These are phyloP conservation scores for Hemibagrus wyckioides DNA, from an alignment of 2,113 vertebrate genomes.

Conservation along the genomic window DNA sequence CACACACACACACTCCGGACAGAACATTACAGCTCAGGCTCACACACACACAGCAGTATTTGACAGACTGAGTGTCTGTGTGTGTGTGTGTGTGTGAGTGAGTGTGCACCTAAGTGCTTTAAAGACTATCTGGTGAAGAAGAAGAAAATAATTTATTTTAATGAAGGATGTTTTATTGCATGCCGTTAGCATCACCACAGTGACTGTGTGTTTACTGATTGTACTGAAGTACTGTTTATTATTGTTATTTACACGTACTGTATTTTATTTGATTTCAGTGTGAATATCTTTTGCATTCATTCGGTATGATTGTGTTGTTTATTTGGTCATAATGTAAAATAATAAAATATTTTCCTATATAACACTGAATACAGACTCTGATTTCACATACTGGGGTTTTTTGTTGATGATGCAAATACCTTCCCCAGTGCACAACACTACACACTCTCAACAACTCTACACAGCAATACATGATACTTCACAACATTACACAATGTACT, in stretches of 20 bases:
- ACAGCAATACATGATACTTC: not conserved
- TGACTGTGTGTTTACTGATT: not conserved
- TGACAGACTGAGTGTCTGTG: not conserved
- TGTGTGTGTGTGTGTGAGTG: not conserved
- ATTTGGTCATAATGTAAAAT: not conserved
- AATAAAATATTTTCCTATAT: slow-evolving; percentile 41
- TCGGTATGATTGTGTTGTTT: not conserved
- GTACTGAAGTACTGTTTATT: not conserved
- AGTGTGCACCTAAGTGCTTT: not conserved
- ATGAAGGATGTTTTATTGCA: not conserved
- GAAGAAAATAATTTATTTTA: not conserved
- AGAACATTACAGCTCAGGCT: not conserved
- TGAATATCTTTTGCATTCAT: not conserved
- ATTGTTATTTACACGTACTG: not conserved
- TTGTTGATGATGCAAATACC: not conserved
- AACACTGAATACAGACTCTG: not conserved
- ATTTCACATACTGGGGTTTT: not conserved
- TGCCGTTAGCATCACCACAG: not conserved
- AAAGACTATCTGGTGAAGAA: not conserved
- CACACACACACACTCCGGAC: slow-evolving; percentile 3
- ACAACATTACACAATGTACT: not conserved
- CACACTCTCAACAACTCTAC: not conserved
- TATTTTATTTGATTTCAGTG: not conserved
- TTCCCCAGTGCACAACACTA: not conserved
- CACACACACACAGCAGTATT: slow-evolving; percentile 30